Evolutionary conservation across 2,888 invertebrate genomes (phyloP), one percentile per base, ranked within the genome.

Genomic region (Vesta saturnalis): DNA sequence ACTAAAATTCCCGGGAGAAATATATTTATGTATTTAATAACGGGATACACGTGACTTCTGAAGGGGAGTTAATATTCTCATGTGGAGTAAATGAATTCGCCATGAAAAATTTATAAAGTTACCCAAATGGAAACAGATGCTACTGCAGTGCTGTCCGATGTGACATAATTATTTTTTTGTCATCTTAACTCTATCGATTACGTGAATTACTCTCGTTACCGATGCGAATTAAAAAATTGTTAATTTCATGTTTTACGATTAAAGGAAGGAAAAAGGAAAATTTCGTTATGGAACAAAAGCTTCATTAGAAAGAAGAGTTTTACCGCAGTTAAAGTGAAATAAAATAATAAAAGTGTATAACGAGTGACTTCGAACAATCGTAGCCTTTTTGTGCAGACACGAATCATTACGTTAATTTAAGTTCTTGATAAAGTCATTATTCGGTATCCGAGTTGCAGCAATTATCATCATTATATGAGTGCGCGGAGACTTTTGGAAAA

Each of bases 351-450:
- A 76, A 73, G 69, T 69, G 72, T 72, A 77, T 79, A 79, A 79
- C 78, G 79, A 79, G 77, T 76, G 75, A 77, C 77, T 79, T 75
- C 71, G 77, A 77, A 78, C 78, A 79, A 79, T 78, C 77, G 79
- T 64, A 56, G 60, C 63, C 71, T 69, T 72, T 70, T 72, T 62
- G 70, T 62, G 70, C 72, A 74, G 74, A 71, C 74, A 77, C 78
- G 76, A 80, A 80, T 80, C 80, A 80, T 80, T 80, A 80, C 78
- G 79, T 80, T 80, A 80, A 80, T 80, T 79, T 79, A 79, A 78
- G 77, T 79, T 79, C 76, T 76, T 76, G 76, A 76, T 76, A 76
- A 80, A 78, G 80, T 79, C 78, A 79, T 80, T 80, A 80, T 75
- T 73, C 76, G 73, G 77, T 74, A 77, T 78, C 77, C 77, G 78